Evolutionary conservation across 2,888 invertebrate species (phyloP).

Genomic region (Homarus gammarus): DNA sequence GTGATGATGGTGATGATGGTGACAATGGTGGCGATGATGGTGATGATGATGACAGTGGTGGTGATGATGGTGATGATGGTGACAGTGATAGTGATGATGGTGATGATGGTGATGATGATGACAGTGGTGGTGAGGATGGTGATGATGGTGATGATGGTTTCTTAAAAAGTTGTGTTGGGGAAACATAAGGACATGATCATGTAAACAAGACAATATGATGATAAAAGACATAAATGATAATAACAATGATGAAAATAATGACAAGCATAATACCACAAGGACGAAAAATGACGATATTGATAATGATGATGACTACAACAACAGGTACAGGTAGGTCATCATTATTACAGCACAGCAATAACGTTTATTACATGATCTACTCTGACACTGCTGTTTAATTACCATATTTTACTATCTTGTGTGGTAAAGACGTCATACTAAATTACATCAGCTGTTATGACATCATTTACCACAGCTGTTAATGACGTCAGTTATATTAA

Average conservation of each 20-base stretch:
- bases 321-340: too few relatives aligned
- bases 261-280: neutral
- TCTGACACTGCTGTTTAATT: too few relatives aligned
- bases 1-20: neutral
- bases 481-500: too few relatives aligned
- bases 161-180: neutral
- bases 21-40: neutral
- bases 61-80: neutral
- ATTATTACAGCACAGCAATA: too few relatives aligned
- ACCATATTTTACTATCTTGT: too few relatives aligned
- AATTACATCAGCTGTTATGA: too few relatives aligned
- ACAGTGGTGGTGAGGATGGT: constrained; percentile 8
- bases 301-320: neutral
- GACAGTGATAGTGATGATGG: neutral
- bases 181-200: neutral
- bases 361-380: too few relatives aligned
- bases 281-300: neutral
- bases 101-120: neutral
- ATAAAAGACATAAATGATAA: neutral
- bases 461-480: too few relatives aligned
- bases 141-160: constrained; percentile 11
- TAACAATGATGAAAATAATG: constrained; percentile 5
- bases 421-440: too few relatives aligned
- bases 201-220: neutral
- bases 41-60: neutral